phyloP scores from a whole-genome alignment of 2,888 invertebrate species.

The Drosophila putrida region DNA sequence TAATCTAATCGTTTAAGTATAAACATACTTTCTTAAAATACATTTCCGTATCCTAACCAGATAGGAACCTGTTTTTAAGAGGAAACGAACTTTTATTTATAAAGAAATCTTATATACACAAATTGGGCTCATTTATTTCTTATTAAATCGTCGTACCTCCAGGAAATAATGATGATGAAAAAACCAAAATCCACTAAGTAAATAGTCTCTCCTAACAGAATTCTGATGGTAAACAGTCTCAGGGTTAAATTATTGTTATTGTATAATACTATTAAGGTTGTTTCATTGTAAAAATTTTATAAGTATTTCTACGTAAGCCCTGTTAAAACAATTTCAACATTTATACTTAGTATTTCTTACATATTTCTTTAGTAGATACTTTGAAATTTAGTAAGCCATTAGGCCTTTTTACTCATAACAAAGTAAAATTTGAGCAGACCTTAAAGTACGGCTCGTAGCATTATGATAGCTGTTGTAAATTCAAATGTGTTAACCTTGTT shows the following conservation, averaged over 20 bases:
- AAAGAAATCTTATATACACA: no score
- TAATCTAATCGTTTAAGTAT: not conserved
- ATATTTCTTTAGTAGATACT: not conserved
- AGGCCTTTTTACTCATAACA: constrained; percentile 2
- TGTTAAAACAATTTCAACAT: not conserved
- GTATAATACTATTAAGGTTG: not conserved
- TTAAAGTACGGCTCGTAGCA: not conserved
- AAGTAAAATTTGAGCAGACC: not conserved
- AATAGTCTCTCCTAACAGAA: not conserved
- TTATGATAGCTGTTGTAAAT: constrained; percentile 13
- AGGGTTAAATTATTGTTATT: not conserved
- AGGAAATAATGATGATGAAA: not conserved
- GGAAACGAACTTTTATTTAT: not conserved
- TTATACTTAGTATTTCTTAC: no score
- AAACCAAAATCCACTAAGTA: no score
- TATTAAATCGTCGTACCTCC: not conserved
- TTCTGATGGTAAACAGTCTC: not conserved
- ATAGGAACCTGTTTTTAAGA: not conserved
- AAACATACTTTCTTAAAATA: not conserved
- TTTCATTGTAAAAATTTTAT: not conserved
- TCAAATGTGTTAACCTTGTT: constrained; percentile 29
- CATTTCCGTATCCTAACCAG: not conserved
- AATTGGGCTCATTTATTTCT: no score
- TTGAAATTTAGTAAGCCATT: constrained; percentile 1
- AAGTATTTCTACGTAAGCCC: not conserved